These are phyloP conservation scores for Streptopelia turtur DNA, from an alignment of 2,797 vertebrate species.

Conservation along the genomic window DNA sequence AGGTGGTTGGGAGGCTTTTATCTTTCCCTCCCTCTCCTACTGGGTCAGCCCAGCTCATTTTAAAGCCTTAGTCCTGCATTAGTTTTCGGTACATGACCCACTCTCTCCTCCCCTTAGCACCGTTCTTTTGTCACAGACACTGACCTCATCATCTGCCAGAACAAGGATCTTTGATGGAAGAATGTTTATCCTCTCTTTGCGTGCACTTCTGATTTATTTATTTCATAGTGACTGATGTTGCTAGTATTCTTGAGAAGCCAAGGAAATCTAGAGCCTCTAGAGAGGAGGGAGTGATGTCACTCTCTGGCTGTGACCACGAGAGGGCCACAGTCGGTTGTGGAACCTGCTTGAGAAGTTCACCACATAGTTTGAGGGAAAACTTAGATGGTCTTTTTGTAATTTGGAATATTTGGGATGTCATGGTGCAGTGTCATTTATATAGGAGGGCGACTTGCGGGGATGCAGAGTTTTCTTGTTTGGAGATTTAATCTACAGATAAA, in stretches of 20 bases:
- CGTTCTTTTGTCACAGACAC: not conserved
- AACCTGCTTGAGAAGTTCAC: not conserved
- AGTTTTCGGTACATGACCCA: not conserved
- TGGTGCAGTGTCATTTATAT: not conserved
- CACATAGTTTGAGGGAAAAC: not conserved
- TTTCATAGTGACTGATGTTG: not conserved
- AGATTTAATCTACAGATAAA: not conserved
- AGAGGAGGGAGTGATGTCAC: not conserved
- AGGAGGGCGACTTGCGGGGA: not conserved
- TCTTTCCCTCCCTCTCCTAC: not conserved
- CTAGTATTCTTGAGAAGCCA: not conserved
- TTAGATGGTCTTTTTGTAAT: not conserved
- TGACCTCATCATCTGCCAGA: not conserved
- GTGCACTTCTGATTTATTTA: not conserved
- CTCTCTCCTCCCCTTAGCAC: not conserved
- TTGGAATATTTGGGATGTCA: not conserved
- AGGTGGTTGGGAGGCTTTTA: not conserved
- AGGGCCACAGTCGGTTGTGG: constrained; percentile 43
- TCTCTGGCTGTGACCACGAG: constrained; percentile 48
- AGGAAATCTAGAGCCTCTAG: not conserved
- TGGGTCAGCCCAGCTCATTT: not conserved
- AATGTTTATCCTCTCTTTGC: not conserved
- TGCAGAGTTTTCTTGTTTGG: not conserved
- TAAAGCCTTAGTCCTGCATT: not conserved
- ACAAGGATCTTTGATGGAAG: not conserved